Evolutionary conservation across 2,888 invertebrate species (phyloP), one percentile per base, ranked within the genome.

Genomic region (Tromatobia lineatoria): DNA sequence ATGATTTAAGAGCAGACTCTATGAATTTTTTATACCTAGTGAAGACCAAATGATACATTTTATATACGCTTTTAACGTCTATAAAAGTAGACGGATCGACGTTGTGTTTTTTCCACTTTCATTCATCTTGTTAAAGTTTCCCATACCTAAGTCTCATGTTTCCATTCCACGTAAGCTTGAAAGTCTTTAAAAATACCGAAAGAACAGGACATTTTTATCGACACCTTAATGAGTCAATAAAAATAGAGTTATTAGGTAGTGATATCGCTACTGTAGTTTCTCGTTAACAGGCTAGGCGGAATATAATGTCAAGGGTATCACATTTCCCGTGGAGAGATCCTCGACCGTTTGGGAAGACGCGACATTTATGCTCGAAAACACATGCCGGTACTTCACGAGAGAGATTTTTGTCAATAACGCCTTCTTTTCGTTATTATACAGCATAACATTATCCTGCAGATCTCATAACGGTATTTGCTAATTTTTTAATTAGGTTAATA

Each of bases 301-400:
- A 83, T 59, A 47, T 50, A 67, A 71, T 73, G 76, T 77, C 83
- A 83, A 80, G 83, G 69, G 64, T 83, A 83, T 83, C 80, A 59
- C 57, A 80, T 83, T 83, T 74, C 83, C 73, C 73, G 54, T 23
- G 3, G 38, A 34, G 18, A 64, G 61, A 64, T 64, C 18, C 18
- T 54, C 71, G 67, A 61, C 20, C 42, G 50, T 77, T 80, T 73
- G 67, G 69, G 20, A 34, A 29, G 34, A 23, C 18, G 18, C 59
- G 61, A 54, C 13, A 77, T 84, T 78, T 64, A 84, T 80, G 69
- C 80, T 54, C 77, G 74, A 70, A 42, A 50, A 66, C 73, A 34
- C 76, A 75, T 69, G 25, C 38, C 61, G 61, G 0, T n/a, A 34
- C 61, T 38, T 18, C n/a, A 18, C 8, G 25, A 25, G 34, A n/a